Percentiles rank a stretch among this genome's conserved stretches.
Conservation (phyloP, 2,113 vertebrate genomes). For the Orthochromis malagaraziensis region DNA sequence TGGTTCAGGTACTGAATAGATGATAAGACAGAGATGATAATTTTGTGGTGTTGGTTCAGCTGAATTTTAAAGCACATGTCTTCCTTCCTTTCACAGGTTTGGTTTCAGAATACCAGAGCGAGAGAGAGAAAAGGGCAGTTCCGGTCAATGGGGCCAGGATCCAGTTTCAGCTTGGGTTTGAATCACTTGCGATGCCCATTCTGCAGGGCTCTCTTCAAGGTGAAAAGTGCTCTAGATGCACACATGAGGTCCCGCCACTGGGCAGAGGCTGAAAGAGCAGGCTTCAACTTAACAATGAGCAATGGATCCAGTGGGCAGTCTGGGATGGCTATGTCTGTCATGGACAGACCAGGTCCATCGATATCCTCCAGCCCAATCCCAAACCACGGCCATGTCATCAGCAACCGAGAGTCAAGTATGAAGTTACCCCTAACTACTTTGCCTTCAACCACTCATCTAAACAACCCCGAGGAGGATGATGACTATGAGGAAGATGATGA, state of each 20-base stretch:
- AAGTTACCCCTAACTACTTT: slow-evolving; percentile 78
- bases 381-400: slow-evolving; percentile 23
- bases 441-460: slow-evolving; percentile 80
- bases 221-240: slow-evolving; percentile 94
- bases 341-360: slow-evolving; percentile 57
- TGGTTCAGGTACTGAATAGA: slow-evolving; percentile 78
- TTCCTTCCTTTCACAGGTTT: slow-evolving; percentile 69
- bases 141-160: slow-evolving; percentile 84
- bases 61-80: background rate
- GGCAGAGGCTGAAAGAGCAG: slow-evolving; percentile 94
- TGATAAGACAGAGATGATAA: background rate
- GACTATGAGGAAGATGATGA: slow-evolving; percentile 92
- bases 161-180: slow-evolving; percentile 70
- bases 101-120: slow-evolving; percentile 98
- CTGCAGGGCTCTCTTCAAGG: slow-evolving; percentile 96
- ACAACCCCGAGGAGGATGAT: slow-evolving; percentile 84
- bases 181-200: slow-evolving; percentile 95
- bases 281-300: slow-evolving; percentile 84
- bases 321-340: slow-evolving; percentile 29
- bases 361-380: slow-evolving; percentile 29
- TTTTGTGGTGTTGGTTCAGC: background rate
- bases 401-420: slow-evolving; percentile 34
- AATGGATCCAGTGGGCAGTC: slow-evolving; percentile 82
- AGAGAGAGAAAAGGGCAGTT: slow-evolving; percentile 98
- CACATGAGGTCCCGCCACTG: slow-evolving; percentile 97